These are phyloP conservation scores for Sigmodon hispidus DNA, from an alignment of 2,113 vertebrate species.

Conservation along the genomic window DNA sequence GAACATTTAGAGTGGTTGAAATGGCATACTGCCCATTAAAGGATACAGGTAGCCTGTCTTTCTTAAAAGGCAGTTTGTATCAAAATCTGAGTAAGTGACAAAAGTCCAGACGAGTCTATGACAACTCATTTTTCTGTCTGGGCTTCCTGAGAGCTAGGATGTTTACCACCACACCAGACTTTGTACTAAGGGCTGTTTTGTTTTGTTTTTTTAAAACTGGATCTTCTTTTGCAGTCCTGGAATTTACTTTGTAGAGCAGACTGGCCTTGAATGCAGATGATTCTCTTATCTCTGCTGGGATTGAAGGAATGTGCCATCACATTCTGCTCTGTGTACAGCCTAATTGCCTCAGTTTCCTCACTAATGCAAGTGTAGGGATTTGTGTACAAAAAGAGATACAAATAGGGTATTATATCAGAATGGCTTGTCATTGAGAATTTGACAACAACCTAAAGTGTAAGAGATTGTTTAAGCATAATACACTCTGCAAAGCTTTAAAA, in stretches of 20 bases:
- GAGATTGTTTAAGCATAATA: slow-evolving; percentile 10
- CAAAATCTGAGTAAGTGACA: neutral
- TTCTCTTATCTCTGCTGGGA: neutral
- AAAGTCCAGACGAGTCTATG: neutral
- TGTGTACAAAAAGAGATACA: neutral
- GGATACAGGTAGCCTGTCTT: neutral
- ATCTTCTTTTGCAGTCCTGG: neutral
- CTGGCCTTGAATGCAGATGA: neutral
- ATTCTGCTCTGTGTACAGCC: neutral
- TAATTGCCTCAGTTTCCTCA: neutral
- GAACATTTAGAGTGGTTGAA: neutral
- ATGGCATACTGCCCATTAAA: neutral
- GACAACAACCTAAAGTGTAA: neutral
- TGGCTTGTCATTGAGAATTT: neutral
- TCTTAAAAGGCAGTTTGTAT: slow-evolving; percentile 40
- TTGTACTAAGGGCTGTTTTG: neutral
- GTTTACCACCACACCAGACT: neutral
- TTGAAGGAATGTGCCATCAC: neutral
- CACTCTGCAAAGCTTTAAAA: neutral
- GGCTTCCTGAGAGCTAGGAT: neutral
- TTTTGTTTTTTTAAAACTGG: neutral
- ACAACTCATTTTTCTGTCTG: neutral
- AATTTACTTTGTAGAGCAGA: neutral
- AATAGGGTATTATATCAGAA: slow-evolving; percentile 8
- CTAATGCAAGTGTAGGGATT: neutral